Base-by-base conservation (phyloP, 2,888 invertebrate genomes). In the Dryadula phaetusa region DNA sequence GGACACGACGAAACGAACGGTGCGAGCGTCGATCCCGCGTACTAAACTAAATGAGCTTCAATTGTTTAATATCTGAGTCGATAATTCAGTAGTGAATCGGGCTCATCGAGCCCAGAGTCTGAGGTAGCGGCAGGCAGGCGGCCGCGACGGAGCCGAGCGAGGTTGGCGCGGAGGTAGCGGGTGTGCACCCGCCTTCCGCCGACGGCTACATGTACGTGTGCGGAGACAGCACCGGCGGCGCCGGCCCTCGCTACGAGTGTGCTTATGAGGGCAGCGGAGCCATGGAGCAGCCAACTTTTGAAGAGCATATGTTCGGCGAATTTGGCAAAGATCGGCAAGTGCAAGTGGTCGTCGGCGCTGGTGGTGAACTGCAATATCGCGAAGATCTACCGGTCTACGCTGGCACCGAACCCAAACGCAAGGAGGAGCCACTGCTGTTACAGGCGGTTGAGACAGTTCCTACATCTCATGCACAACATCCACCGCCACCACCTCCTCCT, bases 301-400 rank as follows among this genome's bases (percentile, higher is more conserved):
- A 97, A 83, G 97, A 97, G 82, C 95, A 96, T 79, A 95, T 96
- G 82, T 97, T 97, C 85, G 93, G 94, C 74, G 97, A 97, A 87
- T 97, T 96, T 75, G 94, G 93, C 69, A 92, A 95, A 86, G 94
- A 80, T 67, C 84, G 92, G 44, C 91, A 87, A 70, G 88, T 92
- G 70, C 90, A 91, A 75, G 91, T 90, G 72, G 87, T 92, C 75
- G 93, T 93, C 60, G 87, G 93, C 25, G 84, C 90, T 1, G 87
- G 87, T 37, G 95, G 94, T 44, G 91, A 91, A 70, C 80, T 90
- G 70, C 94, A 88, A 74, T 93, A 93, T 84, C 79, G 92, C 67
- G 92, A 92, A 79, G 92, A 93, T 69, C 73, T 90, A 71, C 88
- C 88, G 1, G 82, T 85, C 68, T 92, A 86, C 74, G 75, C 84